These are phyloP conservation scores for Chrysodeixis includens DNA, from an alignment of 2,888 invertebrate species.

Conservation along the genomic window DNA sequence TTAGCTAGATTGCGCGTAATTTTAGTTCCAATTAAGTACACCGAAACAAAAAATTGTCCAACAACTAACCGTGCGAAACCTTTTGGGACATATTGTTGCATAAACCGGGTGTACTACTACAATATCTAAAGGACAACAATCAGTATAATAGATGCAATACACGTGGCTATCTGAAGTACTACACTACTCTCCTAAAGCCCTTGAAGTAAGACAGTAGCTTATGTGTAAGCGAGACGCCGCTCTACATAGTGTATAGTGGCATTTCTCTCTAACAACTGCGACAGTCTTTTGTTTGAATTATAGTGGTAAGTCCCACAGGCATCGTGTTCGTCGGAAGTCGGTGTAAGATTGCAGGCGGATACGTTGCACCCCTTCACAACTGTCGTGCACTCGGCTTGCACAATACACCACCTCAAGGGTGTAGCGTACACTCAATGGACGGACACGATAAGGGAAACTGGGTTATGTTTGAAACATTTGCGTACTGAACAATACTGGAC, in stretches of 20 bases:
- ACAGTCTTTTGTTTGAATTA: too few species aligned
- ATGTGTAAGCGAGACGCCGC: too few species aligned
- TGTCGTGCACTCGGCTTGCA: slow-evolving; percentile 65
- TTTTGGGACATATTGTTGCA: neutral
- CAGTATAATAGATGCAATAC: slow-evolving; percentile 29
- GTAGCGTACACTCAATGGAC: slow-evolving; percentile 3
- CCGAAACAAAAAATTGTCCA: too few species aligned
- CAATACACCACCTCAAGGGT: slow-evolving; percentile 56
- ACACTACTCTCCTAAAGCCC: too few species aligned
- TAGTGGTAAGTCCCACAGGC: neutral
- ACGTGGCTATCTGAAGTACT: slow-evolving; percentile 48
- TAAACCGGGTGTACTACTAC: neutral
- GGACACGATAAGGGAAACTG: slow-evolving; percentile 3
- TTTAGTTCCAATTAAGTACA: too few species aligned
- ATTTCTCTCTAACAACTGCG: too few species aligned
- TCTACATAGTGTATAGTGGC: too few species aligned
- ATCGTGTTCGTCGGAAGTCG: slow-evolving; percentile 74
- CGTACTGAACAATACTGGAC: too few species aligned
- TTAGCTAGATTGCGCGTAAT: too few species aligned
- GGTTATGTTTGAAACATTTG: neutral
- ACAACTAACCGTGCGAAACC: slow-evolving; percentile 5
- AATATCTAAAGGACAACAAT: slow-evolving; percentile 23
- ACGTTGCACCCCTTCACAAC: slow-evolving; percentile 75
- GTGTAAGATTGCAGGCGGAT: slow-evolving; percentile 85
- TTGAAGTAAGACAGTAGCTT: too few species aligned